Percentiles rank a stretch among this genome's conserved stretches.
phyloP scores from a whole-genome alignment of 2,797 vertebrate species.

The Gallinago solitaria region DNA sequence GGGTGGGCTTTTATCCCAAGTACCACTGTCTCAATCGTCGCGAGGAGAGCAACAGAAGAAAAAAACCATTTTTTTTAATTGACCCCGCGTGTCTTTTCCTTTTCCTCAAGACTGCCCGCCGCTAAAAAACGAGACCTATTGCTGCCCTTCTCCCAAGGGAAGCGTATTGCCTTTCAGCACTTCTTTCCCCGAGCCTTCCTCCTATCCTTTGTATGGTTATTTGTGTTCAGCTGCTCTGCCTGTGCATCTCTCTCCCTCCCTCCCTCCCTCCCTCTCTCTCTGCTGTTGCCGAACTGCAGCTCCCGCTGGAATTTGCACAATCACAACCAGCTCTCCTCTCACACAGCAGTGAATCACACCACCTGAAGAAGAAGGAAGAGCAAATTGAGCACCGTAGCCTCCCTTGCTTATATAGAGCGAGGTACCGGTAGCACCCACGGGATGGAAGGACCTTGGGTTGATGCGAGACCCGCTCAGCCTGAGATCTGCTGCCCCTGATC shows the following conservation, averaged over 20 bases:
- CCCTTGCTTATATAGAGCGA: not conserved
- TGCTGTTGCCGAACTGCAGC: constrained; percentile 73
- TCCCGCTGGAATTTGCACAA: constrained; percentile 77
- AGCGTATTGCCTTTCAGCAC: constrained; percentile 35
- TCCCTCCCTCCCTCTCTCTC: not conserved
- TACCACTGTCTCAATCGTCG: not conserved
- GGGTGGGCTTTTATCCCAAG: not conserved
- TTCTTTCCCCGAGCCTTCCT: constrained; percentile 10
- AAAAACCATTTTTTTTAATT: not conserved
- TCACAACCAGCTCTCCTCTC: constrained; percentile 72
- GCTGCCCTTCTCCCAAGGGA: constrained; percentile 21
- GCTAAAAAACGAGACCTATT: not conserved
- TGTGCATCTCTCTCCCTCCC: constrained; percentile 28
- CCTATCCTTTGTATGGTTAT: constrained; percentile 59
- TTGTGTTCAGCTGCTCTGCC: constrained; percentile 48
- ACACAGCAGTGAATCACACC: constrained; percentile 70
- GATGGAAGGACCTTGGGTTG: not conserved
- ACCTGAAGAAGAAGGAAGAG: constrained; percentile 73
- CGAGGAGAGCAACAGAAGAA: not conserved
- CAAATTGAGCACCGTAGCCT: not conserved
- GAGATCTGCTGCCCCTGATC: constrained; percentile 28
- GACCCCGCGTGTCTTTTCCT: not conserved
- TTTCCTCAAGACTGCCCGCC: not conserved
- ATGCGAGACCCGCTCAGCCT: constrained; percentile 13
- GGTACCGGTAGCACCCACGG: not conserved